Percentiles rank a stretch among this genome's conserved stretches.
phyloP scores from a whole-genome alignment of 2,113 vertebrate species.

The Datnioides undecimradiatus region DNA sequence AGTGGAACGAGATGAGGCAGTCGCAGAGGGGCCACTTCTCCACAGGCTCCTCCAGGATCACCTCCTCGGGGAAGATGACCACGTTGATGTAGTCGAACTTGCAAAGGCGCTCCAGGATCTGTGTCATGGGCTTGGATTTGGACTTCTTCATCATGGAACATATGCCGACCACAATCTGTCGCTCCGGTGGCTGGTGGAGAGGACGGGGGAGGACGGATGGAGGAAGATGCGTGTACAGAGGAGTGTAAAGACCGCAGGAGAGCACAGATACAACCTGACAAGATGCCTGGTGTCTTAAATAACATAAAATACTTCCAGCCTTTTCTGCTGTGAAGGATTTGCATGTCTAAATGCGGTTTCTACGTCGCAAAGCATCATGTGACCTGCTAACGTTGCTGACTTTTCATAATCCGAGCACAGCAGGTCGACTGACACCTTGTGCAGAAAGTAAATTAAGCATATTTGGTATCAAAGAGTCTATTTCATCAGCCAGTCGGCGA shows the following conservation, averaged over 20 bases:
- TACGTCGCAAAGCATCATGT: neutral
- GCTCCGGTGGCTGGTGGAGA: slow-evolving; percentile 88
- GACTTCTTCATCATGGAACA: slow-evolving; percentile 99
- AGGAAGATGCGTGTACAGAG: neutral
- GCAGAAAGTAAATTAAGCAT: no score
- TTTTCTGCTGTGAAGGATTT: neutral
- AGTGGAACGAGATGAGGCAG: slow-evolving; percentile 98
- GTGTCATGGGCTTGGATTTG: slow-evolving; percentile 98
- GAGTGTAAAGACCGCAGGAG: neutral
- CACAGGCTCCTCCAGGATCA: slow-evolving; percentile 94
- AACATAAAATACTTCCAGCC: no score
- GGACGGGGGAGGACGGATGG: neutral
- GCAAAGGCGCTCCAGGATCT: slow-evolving; percentile 97
- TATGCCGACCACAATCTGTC: slow-evolving; percentile 97
- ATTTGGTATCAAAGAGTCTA: no score
- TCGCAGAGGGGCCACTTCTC: slow-evolving; percentile 97
- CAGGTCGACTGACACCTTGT: no score
- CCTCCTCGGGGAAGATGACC: slow-evolving; percentile 96
- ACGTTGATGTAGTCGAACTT: slow-evolving; percentile 97
- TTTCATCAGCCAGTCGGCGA: neutral
- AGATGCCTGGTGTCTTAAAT: no score
- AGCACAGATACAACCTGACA: neutral
- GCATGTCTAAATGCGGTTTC: no score
- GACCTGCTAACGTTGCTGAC: no score
- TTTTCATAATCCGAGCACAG: no score